A percentile compares a stretch with the other conserved stretches of the same genome.
Evolutionary conservation across 2,888 invertebrate genomes (phyloP).

Genomic region (Lochmaea crataegi): DNA sequence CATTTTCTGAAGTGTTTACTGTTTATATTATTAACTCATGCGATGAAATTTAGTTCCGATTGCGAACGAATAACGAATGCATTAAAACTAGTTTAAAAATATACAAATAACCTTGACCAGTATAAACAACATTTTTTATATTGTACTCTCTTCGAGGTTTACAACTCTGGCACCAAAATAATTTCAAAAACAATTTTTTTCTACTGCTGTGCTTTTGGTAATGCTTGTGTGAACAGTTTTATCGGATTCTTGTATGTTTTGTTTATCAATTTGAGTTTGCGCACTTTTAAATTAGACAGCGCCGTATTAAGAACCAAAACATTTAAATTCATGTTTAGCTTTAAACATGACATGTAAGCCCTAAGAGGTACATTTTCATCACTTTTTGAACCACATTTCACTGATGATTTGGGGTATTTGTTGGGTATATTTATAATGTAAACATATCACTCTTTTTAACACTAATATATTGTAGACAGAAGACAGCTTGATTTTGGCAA

Average conservation of each 20-base stretch:
- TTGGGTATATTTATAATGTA: neutral
- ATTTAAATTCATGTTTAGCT: neutral
- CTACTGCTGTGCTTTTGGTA: neutral
- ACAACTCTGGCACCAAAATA: constrained; percentile 5
- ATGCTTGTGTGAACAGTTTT: neutral
- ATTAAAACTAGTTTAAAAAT: constrained; percentile 17
- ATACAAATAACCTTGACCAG: constrained; percentile 16
- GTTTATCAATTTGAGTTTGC: constrained; percentile 2
- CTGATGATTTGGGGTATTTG: neutral
- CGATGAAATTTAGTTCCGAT: constrained; percentile 9
- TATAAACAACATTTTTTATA: constrained; percentile 7
- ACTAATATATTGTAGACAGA: too few species aligned
- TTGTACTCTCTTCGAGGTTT: neutral
- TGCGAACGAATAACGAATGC: constrained; percentile 16
- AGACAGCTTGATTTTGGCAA: too few species aligned
- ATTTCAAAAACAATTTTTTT: neutral
- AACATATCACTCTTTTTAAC: neutral
- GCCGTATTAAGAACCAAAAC: neutral
- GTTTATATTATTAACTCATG: constrained; percentile 10
- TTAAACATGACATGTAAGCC: neutral
- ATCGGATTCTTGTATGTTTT: constrained; percentile 5
- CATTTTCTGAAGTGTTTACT: constrained; percentile 14
- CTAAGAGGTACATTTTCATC: neutral
- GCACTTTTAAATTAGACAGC: constrained; percentile 3
- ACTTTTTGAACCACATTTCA: constrained; percentile 1